Percentiles rank a stretch among this genome's conserved stretches.
Evolutionary conservation across 2,797 vertebrate genomes (phyloP).

Genomic region (Pteropus rufus): DNA sequence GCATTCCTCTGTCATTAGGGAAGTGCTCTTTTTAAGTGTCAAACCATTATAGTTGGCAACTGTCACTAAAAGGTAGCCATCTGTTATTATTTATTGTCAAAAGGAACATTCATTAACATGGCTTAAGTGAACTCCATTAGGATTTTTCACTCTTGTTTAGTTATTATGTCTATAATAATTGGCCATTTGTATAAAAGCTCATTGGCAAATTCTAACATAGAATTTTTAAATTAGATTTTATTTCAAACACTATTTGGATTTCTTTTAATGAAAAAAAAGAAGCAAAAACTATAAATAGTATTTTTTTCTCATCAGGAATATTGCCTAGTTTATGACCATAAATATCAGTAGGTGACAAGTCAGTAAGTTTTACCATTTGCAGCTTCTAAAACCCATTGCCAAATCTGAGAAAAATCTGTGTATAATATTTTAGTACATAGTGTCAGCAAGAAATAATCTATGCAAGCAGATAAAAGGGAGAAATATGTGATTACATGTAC

Average conservation of each 20-base stretch:
- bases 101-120: conserved; percentile 40
- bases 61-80: conserved; percentile 22
- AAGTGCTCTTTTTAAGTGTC: conserved; percentile 38
- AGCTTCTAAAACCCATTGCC: conserved; percentile 52
- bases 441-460: conserved; percentile 10
- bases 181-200: conserved; percentile 13
- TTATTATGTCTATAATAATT: conserved; percentile 20
- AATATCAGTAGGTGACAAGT: conserved; percentile 55
- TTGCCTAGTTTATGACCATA: conserved; percentile 45
- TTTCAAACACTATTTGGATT: conserved; percentile 12
- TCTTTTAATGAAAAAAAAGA: conserved; percentile 61
- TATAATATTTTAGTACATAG: conserved; percentile 9
- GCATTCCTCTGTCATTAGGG: not conserved
- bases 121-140: not conserved
- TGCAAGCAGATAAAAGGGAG: not conserved
- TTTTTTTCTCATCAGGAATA: conserved; percentile 54
- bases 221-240: conserved; percentile 40
- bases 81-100: conserved; percentile 44
- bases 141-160: not conserved
- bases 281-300: conserved; percentile 27
- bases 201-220: not conserved
- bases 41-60: not conserved
- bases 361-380: conserved; percentile 57
- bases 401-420: conserved; percentile 55
- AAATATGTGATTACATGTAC: not conserved